Percentiles rank a stretch among this genome's conserved stretches.
These are phyloP conservation scores for Geococcyx californianus DNA, from an alignment of 2,113 vertebrate genomes.

Conservation along the genomic window DNA sequence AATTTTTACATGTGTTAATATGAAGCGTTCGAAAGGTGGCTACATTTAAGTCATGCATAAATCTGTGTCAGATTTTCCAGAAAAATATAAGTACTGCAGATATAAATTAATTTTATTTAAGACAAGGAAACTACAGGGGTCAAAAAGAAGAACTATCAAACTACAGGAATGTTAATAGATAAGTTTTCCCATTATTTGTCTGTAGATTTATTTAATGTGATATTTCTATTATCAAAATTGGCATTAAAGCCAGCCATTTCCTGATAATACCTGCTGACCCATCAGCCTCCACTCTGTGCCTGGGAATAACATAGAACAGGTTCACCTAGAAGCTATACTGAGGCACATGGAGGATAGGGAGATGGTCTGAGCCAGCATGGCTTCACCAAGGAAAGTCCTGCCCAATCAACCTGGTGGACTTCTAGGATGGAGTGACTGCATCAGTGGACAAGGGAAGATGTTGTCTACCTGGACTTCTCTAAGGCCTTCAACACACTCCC, in stretches of 20 bases:
- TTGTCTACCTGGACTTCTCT: too few relatives aligned
- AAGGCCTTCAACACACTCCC: too few relatives aligned
- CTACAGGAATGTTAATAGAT: background rate
- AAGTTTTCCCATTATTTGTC: background rate
- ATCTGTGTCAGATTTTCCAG: background rate
- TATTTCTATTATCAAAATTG: background rate
- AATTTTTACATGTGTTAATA: background rate
- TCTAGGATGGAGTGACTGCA: too few relatives aligned
- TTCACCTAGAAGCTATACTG: too few relatives aligned
- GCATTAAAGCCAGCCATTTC: background rate
- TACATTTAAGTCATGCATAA: background rate
- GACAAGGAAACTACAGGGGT: background rate
- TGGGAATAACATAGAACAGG: too few relatives aligned
- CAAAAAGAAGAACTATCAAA: background rate
- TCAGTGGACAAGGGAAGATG: too few relatives aligned
- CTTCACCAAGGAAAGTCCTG: too few relatives aligned
- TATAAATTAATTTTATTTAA: background rate
- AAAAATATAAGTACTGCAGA: background rate
- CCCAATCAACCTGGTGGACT: too few relatives aligned
- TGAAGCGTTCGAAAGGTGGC: background rate
- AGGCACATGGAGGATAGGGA: too few relatives aligned
- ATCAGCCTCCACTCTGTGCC: too few relatives aligned
- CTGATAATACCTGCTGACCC: background rate
- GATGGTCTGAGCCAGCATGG: too few relatives aligned
- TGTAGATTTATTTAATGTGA: background rate